Base-by-base conservation (phyloP, 64 coral and sea anemone species). In the Acropora tenuis region DNA sequence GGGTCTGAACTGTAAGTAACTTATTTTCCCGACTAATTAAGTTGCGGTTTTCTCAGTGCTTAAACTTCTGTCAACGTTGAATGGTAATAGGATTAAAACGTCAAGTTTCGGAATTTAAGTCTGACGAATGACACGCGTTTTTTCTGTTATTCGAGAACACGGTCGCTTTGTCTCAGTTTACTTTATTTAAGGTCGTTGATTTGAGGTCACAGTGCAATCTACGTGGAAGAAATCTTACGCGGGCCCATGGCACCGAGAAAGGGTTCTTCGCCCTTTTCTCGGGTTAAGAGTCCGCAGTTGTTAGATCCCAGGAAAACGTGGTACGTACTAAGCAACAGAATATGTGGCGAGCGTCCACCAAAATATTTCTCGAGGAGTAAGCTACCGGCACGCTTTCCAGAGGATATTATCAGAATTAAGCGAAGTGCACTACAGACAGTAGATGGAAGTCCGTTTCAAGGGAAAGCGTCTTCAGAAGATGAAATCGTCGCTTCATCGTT, bases 1-100 rank as follows among this genome's bases (percentile, higher is more conserved):
- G 78, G 44, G 78, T 80, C 78, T 80, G 44, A 86, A 84, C 80
- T 84, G 80, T 19, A 63, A 84, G 80, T 84, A 84, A n/a, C 80
- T 41, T 41, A 20, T 65, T 40, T 84, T 84, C 80, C 66, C 55
- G 9, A 84, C 9, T 84, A 30, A 66, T 41, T 84, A 65, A 84
- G 13, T 84, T 84, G 80, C 66, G 59, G 59, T 84, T 84, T 84
- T 13, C 6, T 84, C 4, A 0, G 80, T 60, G 52, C 61, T 58
- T 5, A 66, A 66, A 84, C 19, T 61, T 84, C 44, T 83, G 80
- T 30, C 80, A 60, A 65, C 43, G 16, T 3, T 0, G 66, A 59
- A 46, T 19, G 13, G 58, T 43, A 65, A 18, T 30, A 30, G 30
- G 30, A 65, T 42, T 40, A 40, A 41, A 59, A 83, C 42, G 19